Evolutionary conservation across 2,888 invertebrate genomes (phyloP).

Genomic region (Aricia artaxerxes): DNA sequence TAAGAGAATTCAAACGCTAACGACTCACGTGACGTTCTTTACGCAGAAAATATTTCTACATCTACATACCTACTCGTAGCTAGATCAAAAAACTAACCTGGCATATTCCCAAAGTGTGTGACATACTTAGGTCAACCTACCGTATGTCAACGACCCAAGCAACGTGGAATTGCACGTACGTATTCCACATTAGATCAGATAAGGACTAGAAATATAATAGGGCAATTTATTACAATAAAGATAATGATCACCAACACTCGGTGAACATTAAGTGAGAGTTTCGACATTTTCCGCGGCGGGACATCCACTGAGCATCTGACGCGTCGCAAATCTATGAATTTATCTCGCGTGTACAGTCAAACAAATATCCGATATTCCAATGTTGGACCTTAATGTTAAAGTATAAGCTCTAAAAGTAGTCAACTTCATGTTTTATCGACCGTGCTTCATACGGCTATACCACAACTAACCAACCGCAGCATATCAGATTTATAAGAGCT

Average conservation of each 20-base stretch:
- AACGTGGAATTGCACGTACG: conserved; percentile 33
- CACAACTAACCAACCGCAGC: conserved; percentile 13
- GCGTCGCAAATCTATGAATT: not conserved
- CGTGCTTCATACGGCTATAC: not conserved
- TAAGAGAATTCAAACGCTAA: not conserved
- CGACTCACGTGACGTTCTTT: not conserved
- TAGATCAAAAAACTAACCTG: conserved; percentile 39
- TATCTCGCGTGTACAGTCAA: not conserved
- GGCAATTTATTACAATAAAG: conserved; percentile 35
- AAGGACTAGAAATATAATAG: conserved; percentile 36
- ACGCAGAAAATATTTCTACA: not conserved
- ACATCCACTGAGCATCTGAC: not conserved
- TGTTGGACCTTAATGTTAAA: not conserved
- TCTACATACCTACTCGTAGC: not conserved
- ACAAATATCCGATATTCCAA: not conserved
- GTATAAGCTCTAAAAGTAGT: not conserved
- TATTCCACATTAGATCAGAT: conserved; percentile 37
- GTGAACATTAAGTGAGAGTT: conserved; percentile 22
- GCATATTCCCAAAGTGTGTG: conserved; percentile 41
- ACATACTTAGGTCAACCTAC: conserved; percentile 31
- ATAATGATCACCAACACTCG: conserved; percentile 34
- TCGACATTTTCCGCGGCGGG: conserved; percentile 16
- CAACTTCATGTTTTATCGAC: not conserved
- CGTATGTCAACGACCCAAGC: conserved; percentile 39
- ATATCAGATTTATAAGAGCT: not conserved